Evolutionary conservation across 2,797 vertebrate species (phyloP).

Genomic region (Cottoperca gobio): DNA sequence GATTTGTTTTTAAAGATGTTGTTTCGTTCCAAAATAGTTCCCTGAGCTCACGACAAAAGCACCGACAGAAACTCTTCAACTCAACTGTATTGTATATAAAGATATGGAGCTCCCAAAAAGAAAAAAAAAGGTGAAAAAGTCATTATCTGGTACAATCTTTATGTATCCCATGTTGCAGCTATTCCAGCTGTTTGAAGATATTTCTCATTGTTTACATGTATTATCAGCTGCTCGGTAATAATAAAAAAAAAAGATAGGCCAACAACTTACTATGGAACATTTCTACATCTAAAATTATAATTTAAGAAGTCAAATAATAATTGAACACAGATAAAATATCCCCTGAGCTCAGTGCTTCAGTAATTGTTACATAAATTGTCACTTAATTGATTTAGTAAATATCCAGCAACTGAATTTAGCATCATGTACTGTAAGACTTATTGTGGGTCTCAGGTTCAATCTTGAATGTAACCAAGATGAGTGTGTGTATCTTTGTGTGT

Average conservation of each 20-base stretch:
- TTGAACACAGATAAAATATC: neutral
- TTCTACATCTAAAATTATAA: neutral
- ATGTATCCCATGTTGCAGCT: conserved; percentile 2
- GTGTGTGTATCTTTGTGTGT: conserved; percentile 30
- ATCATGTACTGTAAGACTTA: conserved; percentile 44
- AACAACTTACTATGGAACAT: neutral
- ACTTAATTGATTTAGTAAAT: conserved; percentile 1
- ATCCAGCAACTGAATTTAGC: conserved; percentile 16
- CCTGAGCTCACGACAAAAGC: conserved; percentile 19
- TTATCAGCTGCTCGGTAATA: conserved; percentile 19
- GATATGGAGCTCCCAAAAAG: neutral
- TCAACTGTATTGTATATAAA: neutral
- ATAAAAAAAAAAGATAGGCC: conserved; percentile 15
- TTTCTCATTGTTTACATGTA: conserved; percentile 53
- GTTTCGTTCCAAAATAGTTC: conserved; percentile 24
- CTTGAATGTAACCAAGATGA: conserved; percentile 54
- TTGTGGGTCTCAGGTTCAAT: conserved; percentile 53
- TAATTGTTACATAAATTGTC: neutral
- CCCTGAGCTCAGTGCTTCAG: neutral
- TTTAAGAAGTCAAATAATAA: neutral
- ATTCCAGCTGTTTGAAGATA: conserved; percentile 12
- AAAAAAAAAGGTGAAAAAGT: neutral
- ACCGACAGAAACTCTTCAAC: neutral
- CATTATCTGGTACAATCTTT: neutral
- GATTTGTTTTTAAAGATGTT: conserved; percentile 25